Evolutionary conservation across 2,888 invertebrate species (phyloP), one percentile per base, ranked within the genome.

Genomic region (Hymenopus coronatus): DNA sequence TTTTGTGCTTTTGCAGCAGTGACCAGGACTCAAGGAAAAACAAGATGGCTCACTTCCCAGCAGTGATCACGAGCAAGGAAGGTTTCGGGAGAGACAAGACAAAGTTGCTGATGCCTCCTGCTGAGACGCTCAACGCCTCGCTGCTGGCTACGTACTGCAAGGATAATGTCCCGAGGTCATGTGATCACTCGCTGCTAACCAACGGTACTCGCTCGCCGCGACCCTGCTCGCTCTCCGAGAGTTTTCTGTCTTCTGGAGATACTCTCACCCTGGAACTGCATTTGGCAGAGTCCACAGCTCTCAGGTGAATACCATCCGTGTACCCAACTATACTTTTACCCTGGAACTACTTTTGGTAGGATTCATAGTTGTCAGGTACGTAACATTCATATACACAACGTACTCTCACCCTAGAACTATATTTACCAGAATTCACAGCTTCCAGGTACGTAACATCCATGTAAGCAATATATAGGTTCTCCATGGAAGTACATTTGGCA

Each of bases 341-440:
- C 94, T 97, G 91, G 97, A 97, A 92, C 93, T 97, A 91, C 96
- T 96, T 92, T 94, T 97, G 92, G 95, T 96, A 25, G 97, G 98
- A 93, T 97, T 97, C 82, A 97, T 98, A 0, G 97, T 97, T 84
- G 94, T 98, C 89, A 97, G 97, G 97, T 96, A 93, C n/a, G n/a
- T n/a, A n/a, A n/a, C n/a, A n/a, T n/a, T n/a, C n/a, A n/a, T n/a
- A n/a, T n/a, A n/a, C n/a, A n/a, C n/a, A n/a, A n/a, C n/a, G n/a
- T 93, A 96, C 96, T 88, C 94, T 97, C 91, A 97, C 97, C 28
- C 94, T 97, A 91, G 97, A 97, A 93, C 94, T 98, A 91, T 96
- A 96, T 92, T 94, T 97, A 92, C 95, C 96, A 25, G 97, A 98
- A 93, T 97, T 97, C 83, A 97, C 98, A 0, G 97, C 97, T 83